A percentile compares a stretch with the other conserved stretches of the same genome.
Evolutionary conservation across 2,113 vertebrate genomes (phyloP).

Genomic region (Agelaius phoeniceus): DNA sequence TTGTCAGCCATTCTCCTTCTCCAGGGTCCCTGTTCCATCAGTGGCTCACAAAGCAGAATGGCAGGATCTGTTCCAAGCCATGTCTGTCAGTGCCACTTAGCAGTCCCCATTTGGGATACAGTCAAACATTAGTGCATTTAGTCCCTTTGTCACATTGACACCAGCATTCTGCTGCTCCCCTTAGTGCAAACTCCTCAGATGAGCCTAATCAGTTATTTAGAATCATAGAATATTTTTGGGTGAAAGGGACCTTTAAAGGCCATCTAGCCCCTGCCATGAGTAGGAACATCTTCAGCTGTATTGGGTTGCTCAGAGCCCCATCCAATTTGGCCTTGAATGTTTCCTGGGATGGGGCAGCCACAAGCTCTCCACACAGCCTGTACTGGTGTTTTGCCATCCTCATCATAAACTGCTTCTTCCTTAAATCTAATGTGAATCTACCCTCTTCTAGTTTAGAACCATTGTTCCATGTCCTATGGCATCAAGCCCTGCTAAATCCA

Average conservation of each 20-base stretch:
- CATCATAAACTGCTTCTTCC: background rate
- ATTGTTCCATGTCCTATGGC: background rate
- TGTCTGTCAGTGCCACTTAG: background rate
- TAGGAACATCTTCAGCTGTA: background rate
- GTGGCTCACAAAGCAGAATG: background rate
- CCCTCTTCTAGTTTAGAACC: background rate
- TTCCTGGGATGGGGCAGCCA: background rate
- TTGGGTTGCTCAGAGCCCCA: background rate
- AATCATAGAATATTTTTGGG: background rate
- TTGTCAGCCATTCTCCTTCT: background rate
- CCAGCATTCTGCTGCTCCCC: background rate
- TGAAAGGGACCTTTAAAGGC: background rate
- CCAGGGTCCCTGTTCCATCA: background rate
- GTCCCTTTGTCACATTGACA: background rate
- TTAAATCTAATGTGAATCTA: background rate
- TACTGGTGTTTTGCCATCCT: background rate
- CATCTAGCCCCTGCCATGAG: background rate
- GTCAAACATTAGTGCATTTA: background rate
- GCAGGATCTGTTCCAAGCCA: background rate
- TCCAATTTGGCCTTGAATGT: background rate
- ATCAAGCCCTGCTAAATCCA: background rate
- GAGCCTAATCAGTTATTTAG: constrained; percentile 2
- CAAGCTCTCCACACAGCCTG: rapidly evolving
- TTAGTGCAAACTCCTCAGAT: background rate
- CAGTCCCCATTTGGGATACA: background rate